These are phyloP conservation scores for Cordilura impudica DNA, from an alignment of 2,888 invertebrate genomes.

Conservation along the genomic window DNA sequence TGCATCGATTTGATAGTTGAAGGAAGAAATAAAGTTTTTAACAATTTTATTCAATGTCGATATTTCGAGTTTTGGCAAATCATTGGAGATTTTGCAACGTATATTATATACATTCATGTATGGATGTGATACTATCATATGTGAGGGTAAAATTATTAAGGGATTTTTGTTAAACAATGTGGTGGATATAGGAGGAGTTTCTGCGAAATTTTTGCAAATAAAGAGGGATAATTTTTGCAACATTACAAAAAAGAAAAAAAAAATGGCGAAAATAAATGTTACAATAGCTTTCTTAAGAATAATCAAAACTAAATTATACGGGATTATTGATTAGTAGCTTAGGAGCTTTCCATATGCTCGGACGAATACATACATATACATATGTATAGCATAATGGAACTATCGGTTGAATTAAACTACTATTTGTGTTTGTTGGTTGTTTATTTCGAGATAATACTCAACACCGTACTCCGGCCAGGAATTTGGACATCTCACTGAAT, in stretches of 20 bases:
- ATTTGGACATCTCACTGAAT: no score
- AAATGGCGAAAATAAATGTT: constrained; percentile 34
- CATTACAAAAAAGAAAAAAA: constrained; percentile 17
- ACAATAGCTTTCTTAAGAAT: no score
- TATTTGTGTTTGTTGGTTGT: no score
- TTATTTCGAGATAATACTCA: no score
- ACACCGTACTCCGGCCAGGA: no score
- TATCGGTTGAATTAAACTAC: no score
- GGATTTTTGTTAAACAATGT: constrained; percentile 6
- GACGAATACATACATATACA: no score
- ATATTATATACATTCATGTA: neutral
- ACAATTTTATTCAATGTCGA: neutral
- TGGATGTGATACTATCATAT: neutral
- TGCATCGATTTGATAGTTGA: neutral
- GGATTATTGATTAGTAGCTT: no score
- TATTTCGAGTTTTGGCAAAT: constrained; percentile 35
- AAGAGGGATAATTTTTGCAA: constrained; percentile 35
- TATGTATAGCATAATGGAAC: no score
- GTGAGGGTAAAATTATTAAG: constrained; percentile 29
- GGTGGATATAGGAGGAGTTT: constrained; percentile 56
- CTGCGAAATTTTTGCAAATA: constrained; percentile 37
- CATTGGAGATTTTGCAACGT: constrained; percentile 59
- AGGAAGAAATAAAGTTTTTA: constrained; percentile 8
- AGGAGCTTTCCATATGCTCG: no score
- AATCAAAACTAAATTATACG: no score